A percentile compares a stretch with the other conserved stretches of the same genome.
These are phyloP conservation scores for Nipponia nippon DNA, from an alignment of 2,113 vertebrate species.

Conservation along the genomic window DNA sequence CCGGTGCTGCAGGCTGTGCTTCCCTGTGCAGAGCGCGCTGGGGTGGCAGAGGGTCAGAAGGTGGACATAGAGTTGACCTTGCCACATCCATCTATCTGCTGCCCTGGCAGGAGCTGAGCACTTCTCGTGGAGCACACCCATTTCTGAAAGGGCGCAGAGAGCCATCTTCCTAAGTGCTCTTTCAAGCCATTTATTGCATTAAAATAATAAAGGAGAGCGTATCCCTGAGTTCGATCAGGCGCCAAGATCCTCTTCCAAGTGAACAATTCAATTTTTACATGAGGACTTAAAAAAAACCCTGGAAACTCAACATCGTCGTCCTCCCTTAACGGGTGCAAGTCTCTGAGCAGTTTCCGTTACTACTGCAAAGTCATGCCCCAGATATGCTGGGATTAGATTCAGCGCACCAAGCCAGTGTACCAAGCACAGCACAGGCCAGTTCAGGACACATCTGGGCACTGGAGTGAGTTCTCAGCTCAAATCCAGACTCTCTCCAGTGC, in stretches of 20 bases:
- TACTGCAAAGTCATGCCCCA: neutral
- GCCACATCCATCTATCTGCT: neutral
- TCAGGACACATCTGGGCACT: neutral
- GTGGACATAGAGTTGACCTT: neutral
- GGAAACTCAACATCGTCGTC: neutral
- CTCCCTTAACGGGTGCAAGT: neutral
- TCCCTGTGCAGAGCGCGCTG: fast-evolving
- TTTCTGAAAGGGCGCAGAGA: neutral
- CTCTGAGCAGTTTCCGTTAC: neutral
- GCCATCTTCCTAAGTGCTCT: neutral
- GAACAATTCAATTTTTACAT: neutral
- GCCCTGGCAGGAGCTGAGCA: neutral
- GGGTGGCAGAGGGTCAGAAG: neutral
- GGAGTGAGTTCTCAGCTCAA: neutral
- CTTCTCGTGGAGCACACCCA: neutral
- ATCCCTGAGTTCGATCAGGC: neutral
- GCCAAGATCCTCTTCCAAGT: neutral
- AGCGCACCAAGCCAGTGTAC: neutral
- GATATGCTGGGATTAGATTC: neutral
- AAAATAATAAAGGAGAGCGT: neutral
- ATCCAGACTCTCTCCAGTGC: neutral
- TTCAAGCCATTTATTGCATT: neutral
- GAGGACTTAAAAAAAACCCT: neutral
- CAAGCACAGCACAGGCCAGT: neutral
- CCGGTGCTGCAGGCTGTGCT: fast-evolving